These are phyloP conservation scores for Fragum fragum DNA, from an alignment of 2,888 invertebrate species.

Conservation along the genomic window DNA sequence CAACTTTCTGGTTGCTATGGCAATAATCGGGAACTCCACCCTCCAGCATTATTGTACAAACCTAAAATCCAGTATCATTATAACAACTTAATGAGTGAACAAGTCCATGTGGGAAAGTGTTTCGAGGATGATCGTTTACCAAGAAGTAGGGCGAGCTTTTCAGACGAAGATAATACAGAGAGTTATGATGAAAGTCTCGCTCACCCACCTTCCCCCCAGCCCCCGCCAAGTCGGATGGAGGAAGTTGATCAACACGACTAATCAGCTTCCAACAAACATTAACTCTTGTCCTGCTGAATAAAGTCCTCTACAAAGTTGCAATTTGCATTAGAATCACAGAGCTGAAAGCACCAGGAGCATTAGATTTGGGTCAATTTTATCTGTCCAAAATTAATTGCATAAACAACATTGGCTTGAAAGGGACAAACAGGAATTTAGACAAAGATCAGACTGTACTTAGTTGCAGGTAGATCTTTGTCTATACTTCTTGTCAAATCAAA, in stretches of 20 bases:
- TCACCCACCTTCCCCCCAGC: constrained; percentile 68
- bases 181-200: constrained; percentile 59
- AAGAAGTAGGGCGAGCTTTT: constrained; percentile 53
- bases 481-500: too few relatives aligned
- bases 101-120: constrained; percentile 40
- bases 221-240: constrained; percentile 65
- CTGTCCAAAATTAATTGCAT: too few relatives aligned
- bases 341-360: too few relatives aligned
- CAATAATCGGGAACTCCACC: constrained; percentile 31
- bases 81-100: constrained; percentile 57
- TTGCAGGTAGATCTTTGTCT: too few relatives aligned
- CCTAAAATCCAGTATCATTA: constrained; percentile 64
- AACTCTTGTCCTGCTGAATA: too few relatives aligned
- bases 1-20: constrained; percentile 18
- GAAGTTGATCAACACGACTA: constrained; percentile 33
- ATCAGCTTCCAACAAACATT: not conserved
- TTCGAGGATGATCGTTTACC: constrained; percentile 38
- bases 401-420: too few relatives aligned
- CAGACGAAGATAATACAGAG: constrained; percentile 63
- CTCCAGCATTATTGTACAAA: constrained; percentile 30
- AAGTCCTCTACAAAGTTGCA: too few relatives aligned
- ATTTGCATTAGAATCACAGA: too few relatives aligned
- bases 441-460: too few relatives aligned
- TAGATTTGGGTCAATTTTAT: too few relatives aligned
- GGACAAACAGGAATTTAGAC: too few relatives aligned